phyloP scores from a whole-genome alignment of 1,140 invertebrate species.

The Penaeus japonicus region DNA sequence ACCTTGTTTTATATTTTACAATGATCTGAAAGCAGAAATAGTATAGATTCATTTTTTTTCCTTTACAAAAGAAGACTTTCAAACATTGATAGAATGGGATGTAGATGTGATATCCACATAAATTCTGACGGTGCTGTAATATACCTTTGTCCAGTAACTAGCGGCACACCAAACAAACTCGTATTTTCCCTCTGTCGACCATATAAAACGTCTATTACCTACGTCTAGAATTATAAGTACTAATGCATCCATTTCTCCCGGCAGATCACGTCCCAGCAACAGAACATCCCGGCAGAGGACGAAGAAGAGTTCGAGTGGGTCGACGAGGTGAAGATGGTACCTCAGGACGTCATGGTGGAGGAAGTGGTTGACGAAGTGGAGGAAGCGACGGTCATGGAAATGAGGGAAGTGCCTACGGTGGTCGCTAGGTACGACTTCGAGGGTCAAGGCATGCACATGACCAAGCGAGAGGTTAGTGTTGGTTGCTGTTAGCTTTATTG shows the following conservation, averaged over 20 bases:
- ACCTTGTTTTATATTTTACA: too few species aligned
- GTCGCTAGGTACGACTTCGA: slow-evolving; percentile 86
- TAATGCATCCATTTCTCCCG: not conserved
- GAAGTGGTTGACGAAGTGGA: slow-evolving; percentile 88
- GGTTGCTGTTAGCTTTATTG: not conserved
- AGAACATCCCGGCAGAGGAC: slow-evolving; percentile 19
- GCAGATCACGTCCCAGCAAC: slow-evolving; percentile 42
- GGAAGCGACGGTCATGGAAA: slow-evolving; percentile 86
- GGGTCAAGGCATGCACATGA: slow-evolving; percentile 92
- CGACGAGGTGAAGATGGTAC: slow-evolving; percentile 72
- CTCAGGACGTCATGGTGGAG: slow-evolving; percentile 90
- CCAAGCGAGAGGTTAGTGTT: slow-evolving; percentile 81
- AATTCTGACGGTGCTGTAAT: too few species aligned
- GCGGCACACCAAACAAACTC: too few species aligned
- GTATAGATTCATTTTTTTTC: too few species aligned
- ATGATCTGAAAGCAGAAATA: too few species aligned
- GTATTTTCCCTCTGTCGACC: too few species aligned
- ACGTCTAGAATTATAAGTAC: not conserved
- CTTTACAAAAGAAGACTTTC: too few species aligned
- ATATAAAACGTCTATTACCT: not conserved
- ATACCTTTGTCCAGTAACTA: too few species aligned
- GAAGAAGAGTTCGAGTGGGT: slow-evolving; percentile 63
- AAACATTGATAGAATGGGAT: too few species aligned
- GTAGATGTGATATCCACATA: too few species aligned
- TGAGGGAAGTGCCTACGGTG: slow-evolving; percentile 88